These are phyloP conservation scores for Palythoa heliodiscus DNA, from an alignment of 92 coral and sea anemone genomes.

Conservation along the genomic window DNA sequence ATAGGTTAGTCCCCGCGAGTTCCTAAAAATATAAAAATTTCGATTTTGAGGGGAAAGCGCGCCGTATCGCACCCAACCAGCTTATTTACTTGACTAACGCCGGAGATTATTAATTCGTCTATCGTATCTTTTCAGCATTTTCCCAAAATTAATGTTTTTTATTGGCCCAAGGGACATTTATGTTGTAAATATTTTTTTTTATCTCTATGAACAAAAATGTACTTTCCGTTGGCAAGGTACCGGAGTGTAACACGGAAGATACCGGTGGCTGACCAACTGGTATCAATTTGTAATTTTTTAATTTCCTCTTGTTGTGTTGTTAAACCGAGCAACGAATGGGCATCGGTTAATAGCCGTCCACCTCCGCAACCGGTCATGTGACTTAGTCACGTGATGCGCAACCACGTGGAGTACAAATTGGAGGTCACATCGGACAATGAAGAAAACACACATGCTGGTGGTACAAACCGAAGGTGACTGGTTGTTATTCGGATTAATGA, in stretches of 20 bases:
- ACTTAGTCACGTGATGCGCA: conserved; percentile 17
- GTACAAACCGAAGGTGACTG: background rate
- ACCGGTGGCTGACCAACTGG: background rate
- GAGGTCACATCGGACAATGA: background rate
- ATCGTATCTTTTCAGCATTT: too few relatives aligned
- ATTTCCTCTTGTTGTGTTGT: conserved; percentile 12
- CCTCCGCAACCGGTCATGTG: conserved; percentile 39
- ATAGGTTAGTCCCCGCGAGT: too few relatives aligned
- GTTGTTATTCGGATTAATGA: conserved; percentile 2
- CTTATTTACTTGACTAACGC: too few relatives aligned
- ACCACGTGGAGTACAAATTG: conserved; percentile 42
- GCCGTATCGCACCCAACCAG: too few relatives aligned
- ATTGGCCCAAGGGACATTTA: background rate
- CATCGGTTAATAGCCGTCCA: background rate
- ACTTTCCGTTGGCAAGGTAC: background rate
- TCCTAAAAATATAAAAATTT: too few relatives aligned
- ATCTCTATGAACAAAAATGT: background rate
- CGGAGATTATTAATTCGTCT: too few relatives aligned
- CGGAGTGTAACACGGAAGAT: background rate
- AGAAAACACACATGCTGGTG: conserved; percentile 26
- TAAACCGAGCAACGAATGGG: conserved; percentile 9
- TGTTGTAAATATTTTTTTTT: background rate
- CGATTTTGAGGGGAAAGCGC: too few relatives aligned
- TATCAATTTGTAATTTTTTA: background rate
- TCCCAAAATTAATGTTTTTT: background rate